Evolutionary conservation across 2,113 vertebrate species (phyloP).

Genomic region (Paratilapia polleni): DNA sequence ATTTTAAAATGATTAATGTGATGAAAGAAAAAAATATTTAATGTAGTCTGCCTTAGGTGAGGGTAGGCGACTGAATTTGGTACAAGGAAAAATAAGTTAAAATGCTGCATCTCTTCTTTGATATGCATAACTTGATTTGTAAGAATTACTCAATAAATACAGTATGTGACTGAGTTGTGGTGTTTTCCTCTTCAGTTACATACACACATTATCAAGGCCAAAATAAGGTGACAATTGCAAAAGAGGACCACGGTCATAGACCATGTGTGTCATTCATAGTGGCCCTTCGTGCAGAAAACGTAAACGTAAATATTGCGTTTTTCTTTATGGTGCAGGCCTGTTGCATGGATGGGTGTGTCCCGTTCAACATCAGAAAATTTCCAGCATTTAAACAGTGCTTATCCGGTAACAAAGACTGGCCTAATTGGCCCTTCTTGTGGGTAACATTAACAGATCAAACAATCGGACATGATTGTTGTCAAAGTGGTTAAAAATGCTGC

Average conservation of each 20-base stretch:
- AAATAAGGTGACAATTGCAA: neutral
- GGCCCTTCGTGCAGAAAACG: neutral
- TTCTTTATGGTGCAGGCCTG: neutral
- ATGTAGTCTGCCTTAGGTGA: neutral
- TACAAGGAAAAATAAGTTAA: rapidly evolving
- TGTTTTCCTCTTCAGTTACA: neutral
- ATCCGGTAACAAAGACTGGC: neutral
- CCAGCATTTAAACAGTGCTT: neutral
- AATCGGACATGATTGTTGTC: neutral
- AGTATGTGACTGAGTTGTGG: neutral
- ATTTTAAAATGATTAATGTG: neutral
- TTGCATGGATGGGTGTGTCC: constrained; percentile 45
- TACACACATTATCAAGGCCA: neutral
- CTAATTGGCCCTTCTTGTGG: neutral
- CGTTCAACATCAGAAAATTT: neutral
- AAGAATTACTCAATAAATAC: neutral
- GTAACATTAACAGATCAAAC: neutral
- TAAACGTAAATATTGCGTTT: neutral
- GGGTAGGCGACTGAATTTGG: neutral
- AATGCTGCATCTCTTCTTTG: neutral
- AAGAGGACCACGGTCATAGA: neutral
- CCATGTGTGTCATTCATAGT: neutral
- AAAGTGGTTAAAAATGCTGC: neutral
- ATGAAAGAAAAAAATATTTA: neutral
- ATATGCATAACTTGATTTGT: neutral